phyloP scores from a whole-genome alignment of 1,140 invertebrate genomes.

The Plutomurus gul region DNA sequence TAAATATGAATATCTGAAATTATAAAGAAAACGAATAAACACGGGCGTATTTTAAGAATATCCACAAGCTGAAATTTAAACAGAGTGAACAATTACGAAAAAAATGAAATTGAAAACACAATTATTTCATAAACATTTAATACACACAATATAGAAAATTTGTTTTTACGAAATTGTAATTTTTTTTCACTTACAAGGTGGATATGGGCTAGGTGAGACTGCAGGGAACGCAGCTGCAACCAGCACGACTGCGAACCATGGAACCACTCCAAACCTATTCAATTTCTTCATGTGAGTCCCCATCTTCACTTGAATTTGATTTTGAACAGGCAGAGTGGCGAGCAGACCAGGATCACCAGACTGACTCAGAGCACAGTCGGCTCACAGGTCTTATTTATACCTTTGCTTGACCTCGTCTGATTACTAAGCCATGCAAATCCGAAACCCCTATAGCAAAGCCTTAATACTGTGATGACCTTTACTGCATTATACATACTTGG shows the following conservation, averaged over 20 bases:
- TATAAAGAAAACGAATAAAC: not conserved
- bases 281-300: not conserved
- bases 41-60: not conserved
- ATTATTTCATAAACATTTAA: not conserved
- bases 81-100: not conserved
- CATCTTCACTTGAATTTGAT: not conserved
- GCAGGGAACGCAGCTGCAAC: constrained; percentile 37
- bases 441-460: not conserved
- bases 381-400: constrained; percentile 46
- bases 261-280: not conserved
- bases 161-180: not conserved
- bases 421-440: not conserved
- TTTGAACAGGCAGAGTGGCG: not conserved
- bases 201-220: not conserved
- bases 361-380: constrained; percentile 20
- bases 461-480: not conserved
- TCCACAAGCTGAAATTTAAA: not conserved
- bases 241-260: constrained; percentile 17
- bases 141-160: not conserved
- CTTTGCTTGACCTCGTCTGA: constrained; percentile 24
- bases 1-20: not conserved
- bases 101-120: not conserved
- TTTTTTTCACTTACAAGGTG: constrained; percentile 2
- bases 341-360: constrained; percentile 43
- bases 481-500: too few relatives aligned